These are phyloP conservation scores for Dinomys branickii DNA, from an alignment of 2,113 vertebrate genomes.

Conservation along the genomic window DNA sequence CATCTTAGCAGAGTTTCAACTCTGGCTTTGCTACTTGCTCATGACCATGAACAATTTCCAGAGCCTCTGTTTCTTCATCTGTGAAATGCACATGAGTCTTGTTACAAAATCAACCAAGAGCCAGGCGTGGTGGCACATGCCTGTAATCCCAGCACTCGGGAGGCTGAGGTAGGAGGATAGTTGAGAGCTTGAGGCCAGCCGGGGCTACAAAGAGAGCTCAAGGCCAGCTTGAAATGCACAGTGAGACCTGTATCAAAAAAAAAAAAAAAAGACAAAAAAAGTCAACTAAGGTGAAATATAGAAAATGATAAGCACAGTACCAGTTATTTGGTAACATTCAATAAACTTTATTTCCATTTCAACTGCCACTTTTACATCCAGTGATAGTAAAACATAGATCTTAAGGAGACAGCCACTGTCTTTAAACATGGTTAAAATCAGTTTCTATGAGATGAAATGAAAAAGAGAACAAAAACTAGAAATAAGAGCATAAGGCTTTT, in stretches of 20 bases:
- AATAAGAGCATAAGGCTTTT: not conserved
- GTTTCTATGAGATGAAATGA: not conserved
- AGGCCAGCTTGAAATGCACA: too few species aligned
- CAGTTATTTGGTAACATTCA: not conserved
- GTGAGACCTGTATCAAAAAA: too few species aligned
- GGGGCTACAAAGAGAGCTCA: too few species aligned
- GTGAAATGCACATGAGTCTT: not conserved
- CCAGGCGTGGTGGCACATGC: too few species aligned
- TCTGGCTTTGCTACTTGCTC: not conserved
- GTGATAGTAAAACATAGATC: not conserved
- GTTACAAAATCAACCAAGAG: not conserved
- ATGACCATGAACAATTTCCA: not conserved
- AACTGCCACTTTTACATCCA: not conserved
- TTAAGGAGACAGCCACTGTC: not conserved
- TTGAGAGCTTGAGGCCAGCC: too few species aligned
- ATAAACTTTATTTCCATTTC: not conserved
- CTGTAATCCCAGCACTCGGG: too few species aligned
- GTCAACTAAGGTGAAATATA: not conserved
- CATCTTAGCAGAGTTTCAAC: not conserved
- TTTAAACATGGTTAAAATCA: slow-evolving; percentile 37
- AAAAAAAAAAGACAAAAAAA: too few species aligned
- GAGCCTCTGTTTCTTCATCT: not conserved
- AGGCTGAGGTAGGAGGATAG: too few species aligned
- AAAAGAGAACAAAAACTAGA: not conserved
- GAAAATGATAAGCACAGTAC: not conserved